Evolutionary conservation across 2,797 vertebrate species (phyloP).

Genomic region (Tapera naevia): DNA sequence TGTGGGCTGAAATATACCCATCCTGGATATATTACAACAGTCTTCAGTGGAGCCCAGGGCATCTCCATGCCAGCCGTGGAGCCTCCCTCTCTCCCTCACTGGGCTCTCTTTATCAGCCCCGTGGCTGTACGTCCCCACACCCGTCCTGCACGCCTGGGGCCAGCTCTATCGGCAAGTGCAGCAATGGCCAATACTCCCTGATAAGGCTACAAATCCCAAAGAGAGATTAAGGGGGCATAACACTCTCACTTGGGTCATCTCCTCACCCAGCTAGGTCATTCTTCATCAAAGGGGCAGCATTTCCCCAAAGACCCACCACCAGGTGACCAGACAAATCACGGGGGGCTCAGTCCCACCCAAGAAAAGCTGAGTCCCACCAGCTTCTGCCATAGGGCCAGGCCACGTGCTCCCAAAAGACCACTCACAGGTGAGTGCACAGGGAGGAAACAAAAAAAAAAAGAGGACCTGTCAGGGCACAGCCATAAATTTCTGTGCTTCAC

Average conservation of each 20-base stretch:
- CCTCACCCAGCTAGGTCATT: not conserved
- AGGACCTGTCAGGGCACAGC: not conserved
- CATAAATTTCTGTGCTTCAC: not conserved
- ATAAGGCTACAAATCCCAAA: conserved; percentile 34
- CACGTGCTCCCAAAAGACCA: not conserved
- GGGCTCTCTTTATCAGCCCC: not conserved
- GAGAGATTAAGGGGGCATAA: not conserved
- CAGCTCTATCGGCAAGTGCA: not conserved
- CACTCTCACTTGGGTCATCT: not conserved
- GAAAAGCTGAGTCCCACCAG: not conserved
- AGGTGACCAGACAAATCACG: not conserved
- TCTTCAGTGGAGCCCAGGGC: not conserved
- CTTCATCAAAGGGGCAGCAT: not conserved
- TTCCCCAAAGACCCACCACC: not conserved
- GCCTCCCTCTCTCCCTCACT: not conserved
- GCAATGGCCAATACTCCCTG: not conserved
- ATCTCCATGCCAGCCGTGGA: not conserved
- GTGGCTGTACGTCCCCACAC: not conserved
- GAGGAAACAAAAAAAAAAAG: not conserved
- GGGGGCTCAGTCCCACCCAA: not conserved
- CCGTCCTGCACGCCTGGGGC: rapidly evolving
- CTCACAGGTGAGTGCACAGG: not conserved
- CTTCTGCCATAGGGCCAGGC: not conserved
- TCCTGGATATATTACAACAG: not conserved
- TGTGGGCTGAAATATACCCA: not conserved